phyloP scores from a whole-genome alignment of 92 coral and sea anemone species.

The Epizoanthus ramosus region DNA sequence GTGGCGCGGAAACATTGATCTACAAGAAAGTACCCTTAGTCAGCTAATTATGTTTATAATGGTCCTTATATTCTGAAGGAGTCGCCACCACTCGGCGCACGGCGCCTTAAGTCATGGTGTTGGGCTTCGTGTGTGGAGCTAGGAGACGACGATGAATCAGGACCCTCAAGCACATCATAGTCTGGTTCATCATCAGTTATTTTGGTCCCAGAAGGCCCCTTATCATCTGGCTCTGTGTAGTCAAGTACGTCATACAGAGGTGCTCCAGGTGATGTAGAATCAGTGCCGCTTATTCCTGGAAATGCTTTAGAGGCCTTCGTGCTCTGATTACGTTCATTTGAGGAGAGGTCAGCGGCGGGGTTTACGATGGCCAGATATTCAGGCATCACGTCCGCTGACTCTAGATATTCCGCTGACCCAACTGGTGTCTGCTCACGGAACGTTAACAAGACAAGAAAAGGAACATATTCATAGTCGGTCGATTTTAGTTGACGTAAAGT shows the following conservation, averaged over 20 bases:
- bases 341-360: slow-evolving; percentile 1
- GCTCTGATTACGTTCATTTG: background rate
- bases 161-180: slow-evolving; percentile 38
- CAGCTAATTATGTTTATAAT: background rate
- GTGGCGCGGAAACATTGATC: background rate
- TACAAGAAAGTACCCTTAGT: background rate
- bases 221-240: background rate
- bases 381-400: slow-evolving; percentile 26
- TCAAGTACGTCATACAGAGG: slow-evolving; percentile 24
- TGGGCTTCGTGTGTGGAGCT: background rate
- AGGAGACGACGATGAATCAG: slow-evolving; percentile 3
- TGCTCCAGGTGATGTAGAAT: background rate
- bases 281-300: background rate
- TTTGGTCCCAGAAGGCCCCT: background rate
- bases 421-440: background rate
- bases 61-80: slow-evolving; percentile 10
- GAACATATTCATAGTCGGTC: too few relatives aligned
- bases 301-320: background rate
- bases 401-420: slow-evolving; percentile 20
- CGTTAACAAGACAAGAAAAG: too few relatives aligned
- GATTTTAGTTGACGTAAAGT: too few relatives aligned
- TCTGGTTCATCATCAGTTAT: slow-evolving; percentile 17
- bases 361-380: slow-evolving; percentile 23
- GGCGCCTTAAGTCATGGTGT: background rate
- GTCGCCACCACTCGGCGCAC: background rate